Base-by-base conservation (phyloP, 2,888 invertebrate genomes). In the Brenthis hecate region DNA sequence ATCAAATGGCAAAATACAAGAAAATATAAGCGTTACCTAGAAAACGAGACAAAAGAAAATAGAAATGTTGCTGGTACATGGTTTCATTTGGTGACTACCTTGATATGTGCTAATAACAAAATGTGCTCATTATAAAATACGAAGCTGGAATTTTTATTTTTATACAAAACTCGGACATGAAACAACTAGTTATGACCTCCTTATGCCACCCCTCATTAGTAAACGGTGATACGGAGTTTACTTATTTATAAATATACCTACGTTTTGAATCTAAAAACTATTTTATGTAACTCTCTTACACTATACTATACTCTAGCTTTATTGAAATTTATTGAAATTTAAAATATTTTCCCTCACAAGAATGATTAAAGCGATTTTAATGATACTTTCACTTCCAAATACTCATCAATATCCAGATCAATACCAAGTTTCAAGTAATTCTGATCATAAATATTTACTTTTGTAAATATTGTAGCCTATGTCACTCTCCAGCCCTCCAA, bases 141-240 rank as follows among this genome's bases (percentile, higher is more conserved):
- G 57, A 8, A 23, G 23, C 32, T 54, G 57, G 56, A 63, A 63
- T 60, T 69, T 65, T 70, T 63, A 66, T 70, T 68, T 61, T 51
- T 62, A 48, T 36, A 56, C 19, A 57, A 62, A 63, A 32, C 58
- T 68, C 68, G 66, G 50, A 57, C 58, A 58, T 36, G 16, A 13
- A 56, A 51, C 32, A 68, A 63, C 54, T 67, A 66, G 61, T 58
- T 69, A 57, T 56, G 70, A 68, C 73, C 73, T 73, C 64, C 65
- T 70, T 70, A 53, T 66, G 61, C 47, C 69, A 53, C 13, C 67
- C 64, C 71, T 74, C 69, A 73, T 74, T 71, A 74, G 69, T 57
- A 57, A 71, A 65, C 53, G 54, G 61, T 60, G 58, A 66, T 65
- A 69, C 57, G 58, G 55, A 66, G 56, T 53, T 68, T 60, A 55